Base-by-base conservation (phyloP, 1,140 invertebrate genomes). In the Drosophila nannoptera region DNA sequence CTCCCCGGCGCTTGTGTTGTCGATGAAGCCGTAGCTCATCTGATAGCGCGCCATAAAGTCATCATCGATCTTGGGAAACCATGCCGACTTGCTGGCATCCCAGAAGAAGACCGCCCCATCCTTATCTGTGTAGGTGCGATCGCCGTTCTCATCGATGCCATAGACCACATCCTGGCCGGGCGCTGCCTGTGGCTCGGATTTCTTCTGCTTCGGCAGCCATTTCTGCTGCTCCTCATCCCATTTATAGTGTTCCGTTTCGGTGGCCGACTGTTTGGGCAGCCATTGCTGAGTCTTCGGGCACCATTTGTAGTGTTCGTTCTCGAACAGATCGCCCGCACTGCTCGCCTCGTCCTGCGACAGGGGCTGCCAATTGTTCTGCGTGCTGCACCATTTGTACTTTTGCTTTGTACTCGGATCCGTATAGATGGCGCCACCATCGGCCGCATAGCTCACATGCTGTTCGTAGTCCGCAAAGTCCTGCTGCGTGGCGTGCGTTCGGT, bases 51-150 rank as follows among this genome's bases (percentile, higher is more conserved):
- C 98, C 90, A 99, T 93, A 87, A 99, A 99, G 75, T 99, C 97
- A 84, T 98, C 97, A 91, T 99, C 96, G 62, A 99, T 93, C 93
- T 98, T 98, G 16, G 97, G 97, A 92, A 99, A 97, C 96, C 97
- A 99, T 5, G 97, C 97, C 78, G 93, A 94, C 89, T 96, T 98
- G 36, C 93, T 92, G 52, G 91, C 91, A 90, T 99, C 97, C 97
- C 96, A 99, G 87, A 98, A 94, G 90, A 94, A 98, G 58, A 94
- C 93, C 7, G 94, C 94, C 4, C 97, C 97, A 93, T 99, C 97
- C 64, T 94, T 91, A 90, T 98, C 97, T 11, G 93, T 95, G 73
- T 96, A 97, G 5, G 93, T 94, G 73, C 94, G 94, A 36, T 93
- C 93, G 74, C 95, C 93, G 87, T 95, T 92, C 89, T 96, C 94